Evolutionary conservation across 2,797 vertebrate species (phyloP), one percentile per base, ranked within the genome.

Genomic region (Pterois miles): DNA sequence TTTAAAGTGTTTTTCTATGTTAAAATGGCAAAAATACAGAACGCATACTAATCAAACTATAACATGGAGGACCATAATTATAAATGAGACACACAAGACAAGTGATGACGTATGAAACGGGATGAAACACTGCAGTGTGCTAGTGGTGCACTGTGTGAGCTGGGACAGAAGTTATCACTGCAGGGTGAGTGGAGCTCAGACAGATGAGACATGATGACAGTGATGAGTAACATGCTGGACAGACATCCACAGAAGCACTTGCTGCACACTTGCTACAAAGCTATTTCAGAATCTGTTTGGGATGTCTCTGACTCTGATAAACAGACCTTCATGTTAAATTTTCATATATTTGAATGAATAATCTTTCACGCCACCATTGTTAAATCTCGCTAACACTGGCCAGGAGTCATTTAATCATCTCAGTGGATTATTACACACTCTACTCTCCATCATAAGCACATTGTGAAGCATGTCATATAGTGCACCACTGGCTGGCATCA

Each of bases 261-360:
- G 3, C 57, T 84, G 65, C 57, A 63, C 52, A 79, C 84, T 80
- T 85, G 73, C 76, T 56, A 29, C 56, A 67, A 53, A 78, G 40
- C 76, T 11, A 48, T 27, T 77, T 65, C 56, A 82, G 60, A 73
- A 27, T 46, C 12, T 1, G 25, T 64, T 63, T 52, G 16, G 29
- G 56, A 46, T 18, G 8, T 59, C 64, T 70, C 36, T 34, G 16
- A 20, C 20, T 53, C 7, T 9, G 8, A 22, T 27, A 4, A 56
- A 69, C n/a, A n/a, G 20, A 43, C 65, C 16, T 13, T 12, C 29
- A 11, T 59, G 25, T 67, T 9, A 53, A 6, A 58, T 27, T 48
- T 67, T 13, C 31, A 34, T 33, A 16, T 43, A 59, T 53, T 68
- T 69, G 22, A 6, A 38, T 46, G 8, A 67, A 25, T 33, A 5